Percentiles rank a stretch among this genome's conserved stretches.
Conservation (phyloP, 2,888 invertebrate species). For the Rutpela maculata region DNA sequence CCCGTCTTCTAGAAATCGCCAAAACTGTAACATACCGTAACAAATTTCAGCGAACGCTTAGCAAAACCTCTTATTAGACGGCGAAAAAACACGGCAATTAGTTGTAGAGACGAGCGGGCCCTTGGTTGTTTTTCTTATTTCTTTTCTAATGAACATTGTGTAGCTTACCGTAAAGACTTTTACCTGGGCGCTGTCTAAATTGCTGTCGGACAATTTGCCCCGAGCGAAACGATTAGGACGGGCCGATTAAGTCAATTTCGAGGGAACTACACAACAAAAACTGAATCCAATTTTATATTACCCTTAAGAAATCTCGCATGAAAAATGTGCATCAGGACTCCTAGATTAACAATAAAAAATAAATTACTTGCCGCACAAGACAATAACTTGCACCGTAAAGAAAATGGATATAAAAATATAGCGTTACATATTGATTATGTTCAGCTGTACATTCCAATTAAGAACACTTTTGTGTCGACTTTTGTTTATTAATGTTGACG, state of each 20-base stretch:
- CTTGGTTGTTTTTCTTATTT: slow-evolving; percentile 37
- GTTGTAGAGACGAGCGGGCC: slow-evolving; percentile 19
- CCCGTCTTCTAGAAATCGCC: neutral
- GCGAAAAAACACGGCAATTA: slow-evolving; percentile 41
- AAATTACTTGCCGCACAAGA: slow-evolving; percentile 56
- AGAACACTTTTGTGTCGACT: slow-evolving; percentile 2
- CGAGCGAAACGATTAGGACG: slow-evolving; percentile 68
- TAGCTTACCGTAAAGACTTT: slow-evolving; percentile 58
- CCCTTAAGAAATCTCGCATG: slow-evolving; percentile 57
- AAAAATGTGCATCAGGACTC: slow-evolving; percentile 59
- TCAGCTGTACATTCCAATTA: slow-evolving; percentile 51
- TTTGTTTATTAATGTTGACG: neutral
- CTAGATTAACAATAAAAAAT: slow-evolving; percentile 59
- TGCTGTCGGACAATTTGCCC: slow-evolving; percentile 65
- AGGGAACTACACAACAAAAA: slow-evolving; percentile 68
- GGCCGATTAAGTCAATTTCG: slow-evolving; percentile 71
- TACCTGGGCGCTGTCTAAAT: slow-evolving; percentile 60
- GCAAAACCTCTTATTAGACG: slow-evolving; percentile 28
- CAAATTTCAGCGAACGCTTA: slow-evolving; percentile 30
- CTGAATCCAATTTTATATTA: slow-evolving; percentile 70
- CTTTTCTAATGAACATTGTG: slow-evolving; percentile 56
- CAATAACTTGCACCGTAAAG: slow-evolving; percentile 39
- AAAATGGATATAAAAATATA: slow-evolving; percentile 47
- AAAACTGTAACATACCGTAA: slow-evolving; percentile 22
- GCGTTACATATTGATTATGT: slow-evolving; percentile 55